Base-by-base conservation (phyloP, 2,888 invertebrate genomes). In the Lasioglossum zephyrum region DNA sequence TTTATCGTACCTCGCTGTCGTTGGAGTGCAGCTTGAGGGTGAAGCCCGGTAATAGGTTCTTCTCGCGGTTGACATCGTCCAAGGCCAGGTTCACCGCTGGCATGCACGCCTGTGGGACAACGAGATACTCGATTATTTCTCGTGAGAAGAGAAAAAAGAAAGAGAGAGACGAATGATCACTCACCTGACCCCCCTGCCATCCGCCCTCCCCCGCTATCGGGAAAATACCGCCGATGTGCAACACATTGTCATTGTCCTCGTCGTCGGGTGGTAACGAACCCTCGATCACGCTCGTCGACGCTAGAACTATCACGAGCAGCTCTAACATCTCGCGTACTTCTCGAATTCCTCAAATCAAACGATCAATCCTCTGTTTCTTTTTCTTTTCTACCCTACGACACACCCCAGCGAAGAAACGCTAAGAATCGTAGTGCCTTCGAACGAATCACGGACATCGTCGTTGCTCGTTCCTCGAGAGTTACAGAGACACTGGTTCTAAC, bases 151-250 rank as follows among this genome's bases (percentile, higher is more conserved):
- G 31, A 13, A 5, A 26, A 63, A 31, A 60, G 60, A 60, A 26
- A 60, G 60, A 5, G n/a, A 63, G 31, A 44, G 18, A 44, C 18
- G n/a, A n/a, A 3, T 18, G 70, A 11, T 22, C 11, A 6, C 79
- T 92, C 83, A 96, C 97, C 95, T 98, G 98, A 6, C 99, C 99
- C 57, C 99, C 99, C 94, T 99, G 99, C 99, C 99, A 99, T 92
- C 99, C 99, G 77, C 99, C 98, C 94, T 98, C 97, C 76, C 99
- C 99, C 81, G 97, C 97, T 96, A 99, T 99, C 63, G 99, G 99
- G 95, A 99, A 99, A 94, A 99, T 99, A 79, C 99, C 99, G 80
- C 99, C 99, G 95, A 99, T 98, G 95, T 99, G 98, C 92, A 99
- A 96, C 93, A 98, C 98, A 95, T 97, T 97, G 85, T 96, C 91